Base-by-base conservation (phyloP, 2,888 invertebrate species). In the Beris morrisii region DNA sequence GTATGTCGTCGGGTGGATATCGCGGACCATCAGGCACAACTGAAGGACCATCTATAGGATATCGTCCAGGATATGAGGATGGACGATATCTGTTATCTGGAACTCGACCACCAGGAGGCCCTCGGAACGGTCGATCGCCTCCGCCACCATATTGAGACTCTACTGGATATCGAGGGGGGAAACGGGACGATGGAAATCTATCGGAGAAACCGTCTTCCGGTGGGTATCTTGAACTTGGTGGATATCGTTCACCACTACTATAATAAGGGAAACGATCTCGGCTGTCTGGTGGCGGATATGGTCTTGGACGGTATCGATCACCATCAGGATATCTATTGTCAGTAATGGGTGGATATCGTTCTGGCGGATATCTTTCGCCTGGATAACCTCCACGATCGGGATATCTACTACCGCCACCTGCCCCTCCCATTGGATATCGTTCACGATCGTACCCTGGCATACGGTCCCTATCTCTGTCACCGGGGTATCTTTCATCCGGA, bases 341-440 rank as follows among this genome's bases (percentile, higher is more conserved):
- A 6, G 52, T 38, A 5, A 65, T 52, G 7, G 71, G 69, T 52
- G 61, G 65, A 44, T 66, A 61, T 15, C 67, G 57, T 15, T 64
- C 65, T 32, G 65, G 50, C 5, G 65, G 65, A 28, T 45, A 65
- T 45, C 56, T 22, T 28, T 67, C 38, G 57, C 79, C 75, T 43
- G 85, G 85, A 73, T 81, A 79, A 43, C 84, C 83, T 72, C 83
- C 83, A 4, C 71, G 64, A 31, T 71, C 72, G 4, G 78, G 76
- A 68, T 73, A 77, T 15, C 76, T 73, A 66, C 72, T 75, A 4
- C 46, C 54, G 58, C 70, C 67, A 43, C 71, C 71, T 56, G 70
- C 70, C 31, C 69, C 71, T 15, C 70, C 67, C 22, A 69, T 69
- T 31, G 72, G 68, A 30, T 70, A 70, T 9, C 73, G 78, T 70